Conservation (phyloP, 2,113 vertebrate genomes). For the Poecile atricapillus region DNA sequence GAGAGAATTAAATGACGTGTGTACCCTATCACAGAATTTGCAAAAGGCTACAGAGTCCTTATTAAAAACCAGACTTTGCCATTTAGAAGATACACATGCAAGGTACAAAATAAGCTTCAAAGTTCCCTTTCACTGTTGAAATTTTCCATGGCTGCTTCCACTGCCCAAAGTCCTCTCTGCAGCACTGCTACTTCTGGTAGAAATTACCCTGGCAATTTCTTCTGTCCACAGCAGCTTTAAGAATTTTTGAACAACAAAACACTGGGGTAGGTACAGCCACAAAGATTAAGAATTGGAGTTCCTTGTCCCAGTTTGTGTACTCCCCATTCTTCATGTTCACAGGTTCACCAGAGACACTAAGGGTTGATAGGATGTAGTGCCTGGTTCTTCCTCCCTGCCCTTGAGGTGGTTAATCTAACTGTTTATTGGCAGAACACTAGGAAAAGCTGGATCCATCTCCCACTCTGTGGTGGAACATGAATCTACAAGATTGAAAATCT, state of each 20-base stretch:
- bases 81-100: background rate
- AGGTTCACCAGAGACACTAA: background rate
- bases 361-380: background rate
- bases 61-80: background rate
- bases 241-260: background rate
- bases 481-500: conserved; percentile 38
- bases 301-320: background rate
- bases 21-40: background rate
- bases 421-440: background rate
- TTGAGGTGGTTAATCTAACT: background rate
- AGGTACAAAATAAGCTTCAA: background rate
- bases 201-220: background rate
- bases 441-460: conserved; percentile 37
- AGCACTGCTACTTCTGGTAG: background rate
- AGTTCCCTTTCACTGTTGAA: background rate
- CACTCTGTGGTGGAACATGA: conserved; percentile 22
- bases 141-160: background rate
- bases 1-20: background rate
- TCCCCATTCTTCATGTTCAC: background rate
- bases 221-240: background rate
- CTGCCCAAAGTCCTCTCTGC: background rate
- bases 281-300: background rate
- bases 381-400: background rate
- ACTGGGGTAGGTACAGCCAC: background rate
- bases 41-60: background rate